These are phyloP conservation scores for Kryptolebias marmoratus DNA, from an alignment of 2,113 vertebrate species.

Conservation along the genomic window DNA sequence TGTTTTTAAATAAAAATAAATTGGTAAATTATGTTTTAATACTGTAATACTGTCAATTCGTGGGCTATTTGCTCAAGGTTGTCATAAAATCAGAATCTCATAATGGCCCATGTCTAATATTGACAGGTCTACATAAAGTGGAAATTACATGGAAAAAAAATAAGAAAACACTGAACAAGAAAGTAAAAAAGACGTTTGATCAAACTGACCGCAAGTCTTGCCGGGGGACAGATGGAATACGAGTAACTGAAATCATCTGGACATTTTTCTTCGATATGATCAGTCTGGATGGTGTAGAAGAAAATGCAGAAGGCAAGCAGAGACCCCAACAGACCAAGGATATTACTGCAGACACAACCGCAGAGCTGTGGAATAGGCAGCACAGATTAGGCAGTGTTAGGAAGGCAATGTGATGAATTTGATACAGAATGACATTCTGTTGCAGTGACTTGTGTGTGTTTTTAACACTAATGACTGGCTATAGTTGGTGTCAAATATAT, in stretches of 20 bases:
- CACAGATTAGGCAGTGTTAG: neutral
- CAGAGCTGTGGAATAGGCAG: conserved; percentile 58
- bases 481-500: too few relatives aligned
- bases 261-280: fast-evolving
- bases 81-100: too few relatives aligned
- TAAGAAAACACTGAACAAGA: neutral
- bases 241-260: fast-evolving
- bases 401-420: neutral
- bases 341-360: conserved; percentile 64
- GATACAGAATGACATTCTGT: too few relatives aligned
- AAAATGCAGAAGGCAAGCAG: conserved; percentile 72
- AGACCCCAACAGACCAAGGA: conserved; percentile 60
- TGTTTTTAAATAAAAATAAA: too few relatives aligned
- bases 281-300: conserved; percentile 31
- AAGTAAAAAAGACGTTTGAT: too few relatives aligned
- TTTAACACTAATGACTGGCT: too few relatives aligned
- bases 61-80: too few relatives aligned
- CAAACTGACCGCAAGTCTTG: conserved; percentile 42
- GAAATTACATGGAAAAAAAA: too few relatives aligned
- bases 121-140: too few relatives aligned
- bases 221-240: neutral
- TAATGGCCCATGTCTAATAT: neutral
- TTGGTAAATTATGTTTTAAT: too few relatives aligned
- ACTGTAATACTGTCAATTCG: too few relatives aligned
- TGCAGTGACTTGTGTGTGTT: too few relatives aligned